A percentile compares a stretch with the other conserved stretches of the same genome.
These are phyloP conservation scores for Gouania willdenowi DNA, from an alignment of 2,797 vertebrate genomes.

Conservation along the genomic window DNA sequence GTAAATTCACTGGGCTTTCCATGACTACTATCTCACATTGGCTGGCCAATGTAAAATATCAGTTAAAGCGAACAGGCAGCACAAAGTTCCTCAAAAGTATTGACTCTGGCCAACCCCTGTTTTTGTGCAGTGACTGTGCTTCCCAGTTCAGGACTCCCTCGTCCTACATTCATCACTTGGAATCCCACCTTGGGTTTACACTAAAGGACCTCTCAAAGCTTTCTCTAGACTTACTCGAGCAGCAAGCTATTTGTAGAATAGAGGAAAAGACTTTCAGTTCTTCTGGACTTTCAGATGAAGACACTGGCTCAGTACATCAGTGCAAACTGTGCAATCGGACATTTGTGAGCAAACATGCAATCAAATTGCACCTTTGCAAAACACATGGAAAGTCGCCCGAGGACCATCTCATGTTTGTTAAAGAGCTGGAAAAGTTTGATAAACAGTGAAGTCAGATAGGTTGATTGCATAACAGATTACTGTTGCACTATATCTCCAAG, in stretches of 20 bases:
- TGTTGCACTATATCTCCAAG: conserved; percentile 84
- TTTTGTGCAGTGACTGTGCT: conserved; percentile 98
- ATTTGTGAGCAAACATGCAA: conserved; percentile 97
- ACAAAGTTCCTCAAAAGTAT: conserved; percentile 99
- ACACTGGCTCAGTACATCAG: conserved; percentile 88
- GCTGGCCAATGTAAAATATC: conserved; percentile 99
- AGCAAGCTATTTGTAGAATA: conserved; percentile 87
- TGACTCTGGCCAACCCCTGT: conserved; percentile 95
- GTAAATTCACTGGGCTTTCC: conserved; percentile 98
- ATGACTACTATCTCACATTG: conserved; percentile 99
- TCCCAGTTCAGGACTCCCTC: conserved; percentile 98
- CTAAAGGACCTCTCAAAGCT: conserved; percentile 97
- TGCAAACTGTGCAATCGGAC: conserved; percentile 98
- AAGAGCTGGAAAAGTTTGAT: conserved; percentile 91
- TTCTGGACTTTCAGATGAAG: conserved; percentile 86
- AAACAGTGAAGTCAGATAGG: conserved; percentile 79
- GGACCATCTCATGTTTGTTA: conserved; percentile 97
- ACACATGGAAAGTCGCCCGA: conserved; percentile 98
- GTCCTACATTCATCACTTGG: conserved; percentile 94
- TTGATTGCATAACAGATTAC: conserved; percentile 76
- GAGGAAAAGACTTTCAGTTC: conserved; percentile 83
- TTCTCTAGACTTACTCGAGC: conserved; percentile 89
- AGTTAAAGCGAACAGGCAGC: conserved; percentile 96
- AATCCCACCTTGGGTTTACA: conserved; percentile 96
- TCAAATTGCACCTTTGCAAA: conserved; percentile 99